A percentile compares a stretch with the other conserved stretches of the same genome.
Conservation (phyloP, 2,113 vertebrate genomes). For the Bagarius yarrelli region DNA sequence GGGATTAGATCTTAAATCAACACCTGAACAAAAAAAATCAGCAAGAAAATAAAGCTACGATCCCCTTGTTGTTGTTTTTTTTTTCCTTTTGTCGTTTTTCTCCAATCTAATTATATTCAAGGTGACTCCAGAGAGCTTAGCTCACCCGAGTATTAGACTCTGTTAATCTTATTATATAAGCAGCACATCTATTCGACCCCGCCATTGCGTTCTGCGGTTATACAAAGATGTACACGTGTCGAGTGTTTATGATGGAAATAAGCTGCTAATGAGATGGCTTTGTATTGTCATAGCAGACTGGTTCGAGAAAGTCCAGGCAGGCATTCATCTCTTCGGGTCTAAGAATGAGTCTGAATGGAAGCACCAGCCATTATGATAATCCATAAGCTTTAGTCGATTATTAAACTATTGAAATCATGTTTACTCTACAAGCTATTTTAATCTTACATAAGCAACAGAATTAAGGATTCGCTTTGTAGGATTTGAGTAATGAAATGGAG, state of each 20-base stretch:
- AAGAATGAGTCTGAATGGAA: neutral
- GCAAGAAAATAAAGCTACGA: neutral
- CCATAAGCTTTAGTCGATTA: slow-evolving; percentile 2
- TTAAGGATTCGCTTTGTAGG: slow-evolving; percentile 13
- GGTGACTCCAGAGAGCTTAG: slow-evolving; percentile 41
- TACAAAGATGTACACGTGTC: neutral
- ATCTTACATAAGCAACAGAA: slow-evolving; percentile 24
- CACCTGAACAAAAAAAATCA: neutral
- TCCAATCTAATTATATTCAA: slow-evolving; percentile 45
- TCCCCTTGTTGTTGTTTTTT: neutral
- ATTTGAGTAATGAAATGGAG: slow-evolving; percentile 26
- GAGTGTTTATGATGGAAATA: slow-evolving; percentile 21
- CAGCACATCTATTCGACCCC: slow-evolving; percentile 6
- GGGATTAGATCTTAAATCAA: neutral
- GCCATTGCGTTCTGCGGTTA: slow-evolving; percentile 8
- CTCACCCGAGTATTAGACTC: slow-evolving; percentile 7
- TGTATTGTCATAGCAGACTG: neutral
- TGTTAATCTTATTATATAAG: slow-evolving; percentile 39
- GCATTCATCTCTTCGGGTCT: neutral
- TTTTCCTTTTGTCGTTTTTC: neutral
- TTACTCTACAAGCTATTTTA: slow-evolving; percentile 26
- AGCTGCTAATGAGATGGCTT: slow-evolving; percentile 14
- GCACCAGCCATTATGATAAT: neutral
- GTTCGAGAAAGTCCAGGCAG: neutral
- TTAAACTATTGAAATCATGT: slow-evolving; percentile 21